Conservation (phyloP, 2,797 vertebrate species). For the Psittacula derbiana region DNA sequence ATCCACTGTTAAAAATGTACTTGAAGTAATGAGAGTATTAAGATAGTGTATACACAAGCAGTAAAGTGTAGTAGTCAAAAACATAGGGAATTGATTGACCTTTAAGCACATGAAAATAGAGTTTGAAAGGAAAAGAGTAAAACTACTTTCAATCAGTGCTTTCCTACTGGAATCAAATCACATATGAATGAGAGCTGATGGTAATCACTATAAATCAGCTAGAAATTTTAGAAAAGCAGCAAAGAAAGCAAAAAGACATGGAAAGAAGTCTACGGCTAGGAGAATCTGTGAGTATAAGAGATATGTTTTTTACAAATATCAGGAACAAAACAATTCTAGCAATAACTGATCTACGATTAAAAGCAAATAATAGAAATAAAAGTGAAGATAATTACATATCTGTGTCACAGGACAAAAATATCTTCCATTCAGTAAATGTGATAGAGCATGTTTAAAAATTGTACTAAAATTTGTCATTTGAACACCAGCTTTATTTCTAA, state of each 20-base stretch:
- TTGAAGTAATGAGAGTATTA: not conserved
- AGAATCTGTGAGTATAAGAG: not conserved
- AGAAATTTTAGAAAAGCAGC: not conserved
- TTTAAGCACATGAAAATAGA: not conserved
- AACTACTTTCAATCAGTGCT: not conserved
- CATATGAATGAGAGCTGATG: not conserved
- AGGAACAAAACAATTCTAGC: not conserved
- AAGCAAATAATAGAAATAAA: not conserved
- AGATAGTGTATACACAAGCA: not conserved
- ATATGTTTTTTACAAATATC: not conserved
- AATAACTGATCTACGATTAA: not conserved
- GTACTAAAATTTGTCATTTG: not conserved
- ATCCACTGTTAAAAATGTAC: not conserved
- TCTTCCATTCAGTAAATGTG: not conserved
- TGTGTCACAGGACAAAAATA: not conserved
- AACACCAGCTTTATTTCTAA: not conserved
- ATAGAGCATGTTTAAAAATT: not conserved
- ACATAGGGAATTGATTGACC: not conserved
- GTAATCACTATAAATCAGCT: not conserved
- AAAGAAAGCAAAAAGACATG: not conserved
- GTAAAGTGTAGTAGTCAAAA: not conserved
- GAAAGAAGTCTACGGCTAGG: not conserved
- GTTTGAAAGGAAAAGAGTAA: not conserved
- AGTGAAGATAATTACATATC: not conserved
- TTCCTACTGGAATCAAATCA: not conserved